These are phyloP conservation scores for Prochilodus magdalenae DNA, from an alignment of 2,113 vertebrate species.

Conservation along the genomic window DNA sequence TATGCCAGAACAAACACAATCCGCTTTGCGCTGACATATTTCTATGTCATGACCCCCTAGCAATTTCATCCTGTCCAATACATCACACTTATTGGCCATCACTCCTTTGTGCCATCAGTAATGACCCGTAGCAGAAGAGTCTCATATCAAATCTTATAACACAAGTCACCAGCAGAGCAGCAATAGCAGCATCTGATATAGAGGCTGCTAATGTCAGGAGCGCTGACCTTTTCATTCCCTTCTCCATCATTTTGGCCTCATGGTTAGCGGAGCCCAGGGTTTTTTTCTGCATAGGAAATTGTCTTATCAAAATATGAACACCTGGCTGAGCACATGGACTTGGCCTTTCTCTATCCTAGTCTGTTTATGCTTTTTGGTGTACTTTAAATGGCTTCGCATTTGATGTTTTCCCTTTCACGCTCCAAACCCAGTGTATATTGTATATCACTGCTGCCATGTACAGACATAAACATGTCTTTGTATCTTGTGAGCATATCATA, in stretches of 20 bases:
- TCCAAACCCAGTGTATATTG: too few relatives aligned
- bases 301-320: background rate
- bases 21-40: background rate
- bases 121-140: background rate
- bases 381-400: background rate
- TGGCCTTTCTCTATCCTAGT: background rate
- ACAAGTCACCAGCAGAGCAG: background rate
- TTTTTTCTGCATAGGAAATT: background rate
- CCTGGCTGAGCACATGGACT: background rate
- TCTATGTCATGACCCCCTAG: background rate
- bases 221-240: constrained; percentile 35
- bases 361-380: background rate
- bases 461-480: background rate
- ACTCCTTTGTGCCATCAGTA: background rate
- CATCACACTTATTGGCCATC: constrained; percentile 5
- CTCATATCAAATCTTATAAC: constrained; percentile 3
- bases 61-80: constrained; percentile 8
- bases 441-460: background rate
- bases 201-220: constrained; percentile 25
- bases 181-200: constrained; percentile 12
- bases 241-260: constrained; percentile 14
- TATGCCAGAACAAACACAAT: background rate
- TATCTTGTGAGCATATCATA: too few relatives aligned
- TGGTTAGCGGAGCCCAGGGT: background rate
- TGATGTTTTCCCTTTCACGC: background rate